Evolutionary conservation across 2,797 vertebrate genomes (phyloP).

Genomic region (Eupleurogrammus muticus): DNA sequence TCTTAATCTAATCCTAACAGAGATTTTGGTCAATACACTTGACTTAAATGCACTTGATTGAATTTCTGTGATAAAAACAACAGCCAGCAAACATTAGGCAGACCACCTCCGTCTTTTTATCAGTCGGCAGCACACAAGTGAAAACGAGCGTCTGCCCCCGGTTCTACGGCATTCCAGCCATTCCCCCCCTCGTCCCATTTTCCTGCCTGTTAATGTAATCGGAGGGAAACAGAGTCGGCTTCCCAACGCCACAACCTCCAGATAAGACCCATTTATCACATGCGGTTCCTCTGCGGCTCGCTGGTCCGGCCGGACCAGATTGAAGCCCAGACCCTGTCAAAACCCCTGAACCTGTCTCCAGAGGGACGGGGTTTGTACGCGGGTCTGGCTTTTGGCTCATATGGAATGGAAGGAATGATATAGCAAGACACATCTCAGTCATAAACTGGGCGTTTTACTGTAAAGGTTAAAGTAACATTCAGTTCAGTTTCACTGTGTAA

Average conservation of each 20-base stretch:
- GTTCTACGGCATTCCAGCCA: constrained; percentile 79
- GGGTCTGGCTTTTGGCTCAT: constrained; percentile 59
- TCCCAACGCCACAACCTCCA: constrained; percentile 80
- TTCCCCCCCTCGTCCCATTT: constrained; percentile 78
- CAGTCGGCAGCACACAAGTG: constrained; percentile 75
- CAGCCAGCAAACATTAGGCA: constrained; percentile 32
- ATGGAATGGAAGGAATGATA: constrained; percentile 63
- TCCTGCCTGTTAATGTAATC: constrained; percentile 85
- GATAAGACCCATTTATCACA: constrained; percentile 87
- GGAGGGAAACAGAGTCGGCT: constrained; percentile 82
- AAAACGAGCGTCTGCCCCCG: constrained; percentile 69
- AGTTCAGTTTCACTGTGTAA: neutral
- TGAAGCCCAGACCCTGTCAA: constrained; percentile 71
- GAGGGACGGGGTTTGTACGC: constrained; percentile 53
- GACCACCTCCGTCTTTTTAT: constrained; percentile 67
- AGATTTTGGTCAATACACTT: constrained; percentile 1
- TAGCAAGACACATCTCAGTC: constrained; percentile 50
- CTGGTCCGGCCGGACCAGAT: constrained; percentile 72
- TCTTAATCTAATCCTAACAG: too few relatives aligned
- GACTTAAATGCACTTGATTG: constrained; percentile 3
- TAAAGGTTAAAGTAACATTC: constrained; percentile 23
- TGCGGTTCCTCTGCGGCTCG: constrained; percentile 66
- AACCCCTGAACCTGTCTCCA: constrained; percentile 66
- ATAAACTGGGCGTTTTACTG: constrained; percentile 2
- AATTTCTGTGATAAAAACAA: constrained; percentile 21